phyloP scores from a whole-genome alignment of 2,888 invertebrate genomes.

The Psylliodes chrysocephalus region DNA sequence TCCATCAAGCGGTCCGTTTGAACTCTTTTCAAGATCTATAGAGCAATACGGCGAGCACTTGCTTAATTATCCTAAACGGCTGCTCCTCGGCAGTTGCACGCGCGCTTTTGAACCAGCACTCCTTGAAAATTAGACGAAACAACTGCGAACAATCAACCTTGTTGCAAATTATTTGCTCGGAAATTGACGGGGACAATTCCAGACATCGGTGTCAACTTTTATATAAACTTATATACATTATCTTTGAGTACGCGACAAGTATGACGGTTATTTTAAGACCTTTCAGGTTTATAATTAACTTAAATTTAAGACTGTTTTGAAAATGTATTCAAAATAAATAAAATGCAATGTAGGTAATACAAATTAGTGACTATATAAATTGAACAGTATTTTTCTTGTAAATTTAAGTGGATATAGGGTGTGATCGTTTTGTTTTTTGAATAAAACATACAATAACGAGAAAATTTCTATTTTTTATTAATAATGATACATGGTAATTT shows the following conservation, averaged over 20 bases:
- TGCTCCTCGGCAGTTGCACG: slow-evolving; percentile 33
- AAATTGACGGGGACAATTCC: slow-evolving; percentile 29
- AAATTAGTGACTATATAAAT: too few relatives aligned
- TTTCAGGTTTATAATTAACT: too few relatives aligned
- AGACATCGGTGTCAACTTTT: slow-evolving; percentile 13
- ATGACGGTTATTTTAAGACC: not conserved
- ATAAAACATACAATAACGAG: too few relatives aligned
- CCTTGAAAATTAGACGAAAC: slow-evolving; percentile 30
- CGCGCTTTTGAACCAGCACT: slow-evolving; percentile 26
- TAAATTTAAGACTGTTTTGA: too few relatives aligned
- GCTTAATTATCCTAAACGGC: slow-evolving; percentile 47
- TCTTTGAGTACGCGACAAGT: not conserved
- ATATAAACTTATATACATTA: slow-evolving; percentile 12
- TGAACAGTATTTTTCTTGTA: too few relatives aligned
- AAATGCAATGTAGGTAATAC: too few relatives aligned
- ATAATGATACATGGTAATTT: too few relatives aligned
- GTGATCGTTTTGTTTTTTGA: too few relatives aligned
- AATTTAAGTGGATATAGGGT: too few relatives aligned
- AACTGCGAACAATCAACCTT: slow-evolving; percentile 33
- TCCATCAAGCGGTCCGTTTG: slow-evolving; percentile 48
- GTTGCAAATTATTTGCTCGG: slow-evolving; percentile 30
- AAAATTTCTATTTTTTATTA: too few relatives aligned
- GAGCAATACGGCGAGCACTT: slow-evolving; percentile 42
- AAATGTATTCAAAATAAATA: not conserved
- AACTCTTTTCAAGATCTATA: slow-evolving; percentile 42